Percentiles rank a stretch among this genome's conserved stretches.
Evolutionary conservation across 2,888 invertebrate species (phyloP).

Genomic region (Phrixothrix hirtus): DNA sequence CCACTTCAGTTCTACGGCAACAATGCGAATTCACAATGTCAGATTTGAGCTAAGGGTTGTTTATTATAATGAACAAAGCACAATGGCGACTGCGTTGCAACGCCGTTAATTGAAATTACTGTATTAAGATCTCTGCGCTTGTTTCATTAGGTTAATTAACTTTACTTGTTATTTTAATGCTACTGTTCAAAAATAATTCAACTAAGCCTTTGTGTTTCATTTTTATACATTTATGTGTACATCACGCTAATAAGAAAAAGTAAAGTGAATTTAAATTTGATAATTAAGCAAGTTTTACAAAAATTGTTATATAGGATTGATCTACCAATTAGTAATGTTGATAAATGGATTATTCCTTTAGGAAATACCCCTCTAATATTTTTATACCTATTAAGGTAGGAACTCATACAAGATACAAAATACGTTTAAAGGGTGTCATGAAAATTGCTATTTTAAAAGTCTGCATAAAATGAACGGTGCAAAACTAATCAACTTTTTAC

Average conservation of each 20-base stretch:
- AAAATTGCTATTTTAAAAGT: constrained; percentile 22
- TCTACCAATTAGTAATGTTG: too few species aligned
- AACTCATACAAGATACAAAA: too few species aligned
- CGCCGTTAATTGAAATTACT: constrained; percentile 44
- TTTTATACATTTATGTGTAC: constrained; percentile 10
- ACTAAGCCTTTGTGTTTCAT: constrained; percentile 9
- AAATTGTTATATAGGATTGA: too few species aligned
- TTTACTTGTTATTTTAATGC: constrained; percentile 36
- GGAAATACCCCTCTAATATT: too few species aligned
- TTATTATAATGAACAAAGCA: constrained; percentile 42
- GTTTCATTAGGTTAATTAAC: constrained; percentile 40
- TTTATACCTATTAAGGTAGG: too few species aligned
- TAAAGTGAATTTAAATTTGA: too few species aligned
- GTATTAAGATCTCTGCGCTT: constrained; percentile 42
- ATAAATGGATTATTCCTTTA: too few species aligned
- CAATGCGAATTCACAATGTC: constrained; percentile 33
- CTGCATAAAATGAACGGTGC: constrained; percentile 24
- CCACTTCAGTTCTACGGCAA: constrained; percentile 31
- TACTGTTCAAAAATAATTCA: constrained; percentile 24
- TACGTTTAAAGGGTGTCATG: constrained; percentile 17
- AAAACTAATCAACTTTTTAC: constrained; percentile 32
- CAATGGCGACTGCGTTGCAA: constrained; percentile 40
- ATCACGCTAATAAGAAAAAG: too few species aligned
- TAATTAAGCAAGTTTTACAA: too few species aligned
- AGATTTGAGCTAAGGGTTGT: constrained; percentile 41